Percentiles rank a stretch among this genome's conserved stretches.
Conservation (phyloP, 2,113 vertebrate species). For the Delphinapterus leucas region DNA sequence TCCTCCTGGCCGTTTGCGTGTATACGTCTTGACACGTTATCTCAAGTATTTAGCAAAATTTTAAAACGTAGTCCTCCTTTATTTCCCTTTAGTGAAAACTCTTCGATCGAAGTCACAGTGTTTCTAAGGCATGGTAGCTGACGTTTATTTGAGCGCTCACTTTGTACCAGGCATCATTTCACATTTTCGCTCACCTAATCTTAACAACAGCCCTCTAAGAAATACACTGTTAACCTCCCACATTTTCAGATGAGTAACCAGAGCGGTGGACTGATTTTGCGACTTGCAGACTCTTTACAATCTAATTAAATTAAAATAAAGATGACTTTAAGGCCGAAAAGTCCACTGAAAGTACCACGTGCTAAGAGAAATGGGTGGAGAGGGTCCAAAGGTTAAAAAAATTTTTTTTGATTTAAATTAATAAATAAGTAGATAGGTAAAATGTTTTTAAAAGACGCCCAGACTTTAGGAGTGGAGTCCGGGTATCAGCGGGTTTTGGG, state of each 20-base stretch:
- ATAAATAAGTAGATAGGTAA: background rate
- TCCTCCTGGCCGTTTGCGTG: fast-evolving
- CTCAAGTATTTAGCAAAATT: fast-evolving
- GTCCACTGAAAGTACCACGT: background rate
- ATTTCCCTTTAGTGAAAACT: background rate
- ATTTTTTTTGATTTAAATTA: no score
- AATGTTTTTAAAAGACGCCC: background rate
- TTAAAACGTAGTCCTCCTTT: background rate
- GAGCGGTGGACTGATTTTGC: background rate
- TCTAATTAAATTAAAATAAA: background rate
- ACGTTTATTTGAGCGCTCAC: background rate
- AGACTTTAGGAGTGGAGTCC: background rate
- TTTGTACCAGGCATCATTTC: background rate
- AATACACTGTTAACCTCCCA: background rate
- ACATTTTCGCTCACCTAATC: background rate
- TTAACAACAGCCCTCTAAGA: background rate
- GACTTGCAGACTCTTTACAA: background rate
- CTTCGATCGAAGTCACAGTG: fast-evolving
- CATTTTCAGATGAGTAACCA: background rate
- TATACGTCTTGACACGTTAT: fast-evolving
- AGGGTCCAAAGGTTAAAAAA: no score
- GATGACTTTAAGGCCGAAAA: background rate
- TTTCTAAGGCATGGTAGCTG: background rate
- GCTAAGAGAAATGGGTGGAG: no score
- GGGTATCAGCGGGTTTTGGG: background rate